phyloP scores from a whole-genome alignment of 1,140 invertebrate species.

The Metaphire vulgaris region DNA sequence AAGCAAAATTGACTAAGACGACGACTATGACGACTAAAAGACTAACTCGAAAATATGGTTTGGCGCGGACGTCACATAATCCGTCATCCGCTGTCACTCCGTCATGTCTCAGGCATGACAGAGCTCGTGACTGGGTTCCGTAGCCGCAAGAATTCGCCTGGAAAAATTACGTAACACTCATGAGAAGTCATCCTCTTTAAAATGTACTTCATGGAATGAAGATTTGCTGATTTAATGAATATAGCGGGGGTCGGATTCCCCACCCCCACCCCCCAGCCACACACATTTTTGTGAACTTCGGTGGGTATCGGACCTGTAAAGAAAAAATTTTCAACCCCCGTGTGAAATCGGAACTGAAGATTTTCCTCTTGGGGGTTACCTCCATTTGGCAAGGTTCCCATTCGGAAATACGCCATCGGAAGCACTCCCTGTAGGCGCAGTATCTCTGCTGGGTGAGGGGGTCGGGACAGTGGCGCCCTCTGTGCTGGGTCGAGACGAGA shows the following conservation, averaged over 20 bases:
- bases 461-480: conserved; percentile 45
- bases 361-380: conserved; percentile 37
- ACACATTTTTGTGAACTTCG: too few relatives aligned
- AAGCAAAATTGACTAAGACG: too few relatives aligned
- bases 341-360: too few relatives aligned
- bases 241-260: too few relatives aligned
- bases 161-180: not conserved
- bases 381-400: conserved; percentile 36
- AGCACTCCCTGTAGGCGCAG: conserved; percentile 26
- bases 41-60: conserved; percentile 17
- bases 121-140: conserved; percentile 17
- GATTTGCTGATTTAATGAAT: too few relatives aligned
- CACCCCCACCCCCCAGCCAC: too few relatives aligned
- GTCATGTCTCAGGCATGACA: conserved; percentile 21
- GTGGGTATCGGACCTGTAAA: too few relatives aligned
- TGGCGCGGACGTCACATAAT: conserved; percentile 9
- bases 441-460: conserved; percentile 15
- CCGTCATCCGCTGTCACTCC: conserved; percentile 8
- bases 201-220: too few relatives aligned
- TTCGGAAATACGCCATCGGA: conserved; percentile 31
- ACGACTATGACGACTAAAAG: too few relatives aligned
- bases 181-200: not conserved
- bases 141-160: conserved; percentile 26
- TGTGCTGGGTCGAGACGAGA: conserved; percentile 40
- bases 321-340: too few relatives aligned